Conservation (phyloP, 2,888 invertebrate species). For the Lasioglossum morio region DNA sequence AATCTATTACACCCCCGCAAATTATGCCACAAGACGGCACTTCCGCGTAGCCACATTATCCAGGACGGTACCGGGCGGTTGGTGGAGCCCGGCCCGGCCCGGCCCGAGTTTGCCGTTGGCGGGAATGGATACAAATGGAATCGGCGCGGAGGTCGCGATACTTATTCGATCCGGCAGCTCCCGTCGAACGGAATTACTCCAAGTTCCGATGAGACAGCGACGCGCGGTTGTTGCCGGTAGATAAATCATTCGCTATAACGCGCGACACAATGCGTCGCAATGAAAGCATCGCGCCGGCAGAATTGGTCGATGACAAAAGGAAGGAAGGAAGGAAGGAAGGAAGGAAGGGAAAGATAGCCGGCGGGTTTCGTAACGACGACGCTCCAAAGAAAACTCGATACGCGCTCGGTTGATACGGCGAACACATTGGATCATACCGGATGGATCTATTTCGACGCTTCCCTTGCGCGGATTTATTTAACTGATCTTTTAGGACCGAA, state of each 20-base stretch:
- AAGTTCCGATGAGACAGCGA: conserved; percentile 60
- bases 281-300: conserved; percentile 46
- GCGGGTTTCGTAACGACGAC: conserved; percentile 21
- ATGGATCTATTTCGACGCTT: not conserved
- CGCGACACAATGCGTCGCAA: conserved; percentile 59
- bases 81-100: not conserved
- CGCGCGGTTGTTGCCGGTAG: conserved; percentile 53
- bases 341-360: conserved; percentile 42
- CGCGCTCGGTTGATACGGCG: not conserved
- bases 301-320: conserved; percentile 36
- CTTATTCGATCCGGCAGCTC: conserved; percentile 64
- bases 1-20: conserved; percentile 42
- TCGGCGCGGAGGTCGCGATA: conserved; percentile 52
- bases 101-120: not conserved
- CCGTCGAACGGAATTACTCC: conserved; percentile 73
- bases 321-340: conserved; percentile 49
- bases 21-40: conserved; percentile 55
- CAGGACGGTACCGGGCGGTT: conserved; percentile 15
- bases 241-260: conserved; percentile 75
- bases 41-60: conserved; percentile 35
- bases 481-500: not conserved
- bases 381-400: not conserved
- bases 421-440: no score
- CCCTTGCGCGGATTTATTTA: not conserved
- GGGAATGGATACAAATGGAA: conserved; percentile 64